Evolutionary conservation across 2,888 invertebrate species (phyloP).

Genomic region (Pycnomerus fuliginosus): DNA sequence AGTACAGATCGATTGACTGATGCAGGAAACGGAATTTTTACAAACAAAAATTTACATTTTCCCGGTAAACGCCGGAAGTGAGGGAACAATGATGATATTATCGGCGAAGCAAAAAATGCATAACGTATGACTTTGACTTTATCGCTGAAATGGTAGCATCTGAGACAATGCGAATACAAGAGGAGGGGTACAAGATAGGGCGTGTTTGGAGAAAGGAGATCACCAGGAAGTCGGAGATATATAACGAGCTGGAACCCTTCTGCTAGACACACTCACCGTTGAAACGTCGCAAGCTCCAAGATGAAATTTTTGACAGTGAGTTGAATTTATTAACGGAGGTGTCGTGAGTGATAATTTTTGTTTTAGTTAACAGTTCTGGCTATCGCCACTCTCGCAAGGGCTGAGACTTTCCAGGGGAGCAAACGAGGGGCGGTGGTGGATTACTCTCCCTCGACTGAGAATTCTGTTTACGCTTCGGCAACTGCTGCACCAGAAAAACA

Average conservation of each 20-base stretch:
- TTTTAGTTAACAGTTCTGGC: slow-evolving; percentile 29
- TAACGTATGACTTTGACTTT: no score
- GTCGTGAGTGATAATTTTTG: slow-evolving; percentile 4
- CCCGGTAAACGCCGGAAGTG: no score
- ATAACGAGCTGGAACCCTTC: slow-evolving; percentile 40
- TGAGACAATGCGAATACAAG: no score
- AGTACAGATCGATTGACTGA: no score
- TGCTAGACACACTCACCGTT: slow-evolving; percentile 33
- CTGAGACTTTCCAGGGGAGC: slow-evolving; percentile 20
- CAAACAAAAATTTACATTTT: no score
- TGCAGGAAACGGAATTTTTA: no score
- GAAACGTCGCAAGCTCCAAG: slow-evolving; percentile 26
- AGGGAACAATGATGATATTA: no score
- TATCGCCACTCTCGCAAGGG: slow-evolving; percentile 24
- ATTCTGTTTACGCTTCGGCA: slow-evolving; percentile 7
- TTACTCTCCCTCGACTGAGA: slow-evolving; percentile 3
- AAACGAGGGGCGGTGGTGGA: slow-evolving; percentile 31
- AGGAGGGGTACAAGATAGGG: no score
- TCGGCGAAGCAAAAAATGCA: no score
- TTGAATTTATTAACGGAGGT: no score
- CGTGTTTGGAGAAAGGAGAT: slow-evolving; percentile 47
- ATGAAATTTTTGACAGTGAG: slow-evolving; percentile 46
- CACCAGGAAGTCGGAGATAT: slow-evolving; percentile 45
- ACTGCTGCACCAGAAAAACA: slow-evolving; percentile 13
- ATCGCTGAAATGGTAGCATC: no score